Conservation (phyloP, 2,888 invertebrate genomes). For the Sarcophaga rosellei region DNA sequence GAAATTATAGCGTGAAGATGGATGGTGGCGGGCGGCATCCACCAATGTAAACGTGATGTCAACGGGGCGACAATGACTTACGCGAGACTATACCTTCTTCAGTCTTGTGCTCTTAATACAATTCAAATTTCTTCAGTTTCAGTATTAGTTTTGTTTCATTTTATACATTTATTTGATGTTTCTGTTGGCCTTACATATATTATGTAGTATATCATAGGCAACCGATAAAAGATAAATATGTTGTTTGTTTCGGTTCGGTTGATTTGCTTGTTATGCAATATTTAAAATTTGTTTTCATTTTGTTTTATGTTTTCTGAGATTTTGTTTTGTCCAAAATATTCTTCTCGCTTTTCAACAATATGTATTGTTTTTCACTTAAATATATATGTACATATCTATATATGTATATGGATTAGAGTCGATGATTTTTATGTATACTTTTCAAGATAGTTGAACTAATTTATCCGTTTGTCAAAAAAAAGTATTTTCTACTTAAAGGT, state of each 20-base stretch:
- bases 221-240: constrained; percentile 7
- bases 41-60: not conserved
- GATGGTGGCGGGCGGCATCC: not conserved
- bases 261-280: constrained; percentile 53
- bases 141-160: not conserved
- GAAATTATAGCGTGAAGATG: too few relatives aligned
- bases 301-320: constrained; percentile 38
- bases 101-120: too few relatives aligned
- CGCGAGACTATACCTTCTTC: too few relatives aligned
- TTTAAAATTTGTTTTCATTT: constrained; percentile 45
- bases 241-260: constrained; percentile 47
- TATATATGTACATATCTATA: constrained; percentile 12
- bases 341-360: constrained; percentile 2
- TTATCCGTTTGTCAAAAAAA: too few relatives aligned
- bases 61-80: too few relatives aligned
- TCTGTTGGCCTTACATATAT: too few relatives aligned
- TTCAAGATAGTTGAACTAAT: too few relatives aligned
- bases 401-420: constrained; percentile 58
- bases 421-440: constrained; percentile 70
- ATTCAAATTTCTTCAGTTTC: not conserved
- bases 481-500: too few relatives aligned
- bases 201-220: too few relatives aligned
- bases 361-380: not conserved
- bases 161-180: too few relatives aligned
- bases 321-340: constrained; percentile 44